Evolutionary conservation across 2,113 vertebrate genomes (phyloP).

Genomic region (Ia io): DNA sequence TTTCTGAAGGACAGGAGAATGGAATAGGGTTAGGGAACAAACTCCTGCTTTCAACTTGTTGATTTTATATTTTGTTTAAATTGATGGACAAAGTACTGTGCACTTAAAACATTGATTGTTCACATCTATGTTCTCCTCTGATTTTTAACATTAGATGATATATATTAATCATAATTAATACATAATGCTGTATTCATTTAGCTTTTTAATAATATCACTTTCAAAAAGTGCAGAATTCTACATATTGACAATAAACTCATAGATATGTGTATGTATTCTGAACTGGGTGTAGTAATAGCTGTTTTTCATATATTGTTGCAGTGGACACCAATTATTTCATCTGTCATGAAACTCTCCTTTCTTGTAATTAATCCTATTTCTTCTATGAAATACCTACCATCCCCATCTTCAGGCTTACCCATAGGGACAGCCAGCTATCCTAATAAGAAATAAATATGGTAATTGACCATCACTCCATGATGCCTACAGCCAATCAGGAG

Average conservation of each 20-base stretch:
- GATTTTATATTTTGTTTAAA: slow-evolving; percentile 9
- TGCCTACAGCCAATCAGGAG: too few species aligned
- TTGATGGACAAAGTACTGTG: not conserved
- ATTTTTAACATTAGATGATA: not conserved
- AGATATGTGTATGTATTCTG: not conserved
- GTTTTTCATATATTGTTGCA: not conserved
- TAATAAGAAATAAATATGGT: too few species aligned
- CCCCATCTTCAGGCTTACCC: not conserved
- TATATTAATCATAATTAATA: not conserved
- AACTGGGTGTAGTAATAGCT: not conserved
- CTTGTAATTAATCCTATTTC: not conserved
- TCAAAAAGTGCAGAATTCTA: not conserved
- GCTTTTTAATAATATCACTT: not conserved
- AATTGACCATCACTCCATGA: too few species aligned
- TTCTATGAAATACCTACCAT: not conserved
- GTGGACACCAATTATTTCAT: not conserved
- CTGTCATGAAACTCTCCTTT: not conserved
- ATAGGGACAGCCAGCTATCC: not conserved
- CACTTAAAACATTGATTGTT: not conserved
- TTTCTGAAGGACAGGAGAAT: not conserved
- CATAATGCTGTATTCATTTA: not conserved
- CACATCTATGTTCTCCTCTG: not conserved
- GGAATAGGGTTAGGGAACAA: not conserved
- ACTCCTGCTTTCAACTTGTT: not conserved
- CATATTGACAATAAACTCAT: not conserved